Percentiles rank a stretch among this genome's conserved stretches.
Evolutionary conservation across 2,888 invertebrate species (phyloP).

Genomic region (Drosophila pseudotakahashii): DNA sequence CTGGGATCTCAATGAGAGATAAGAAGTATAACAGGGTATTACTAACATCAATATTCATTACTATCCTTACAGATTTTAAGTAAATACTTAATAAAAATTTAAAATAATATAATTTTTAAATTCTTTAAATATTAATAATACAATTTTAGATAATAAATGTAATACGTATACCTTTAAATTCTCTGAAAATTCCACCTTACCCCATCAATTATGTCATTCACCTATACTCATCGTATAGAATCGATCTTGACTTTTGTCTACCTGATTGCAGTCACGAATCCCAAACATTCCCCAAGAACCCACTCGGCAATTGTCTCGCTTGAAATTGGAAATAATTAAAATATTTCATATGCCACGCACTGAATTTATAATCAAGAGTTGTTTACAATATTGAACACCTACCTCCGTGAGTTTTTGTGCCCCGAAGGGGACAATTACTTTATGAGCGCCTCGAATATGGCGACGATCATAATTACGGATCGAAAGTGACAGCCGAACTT

Average conservation of each 20-base stretch:
- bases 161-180: background rate
- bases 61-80: too few relatives aligned
- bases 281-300: constrained; percentile 4
- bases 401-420: constrained; percentile 30
- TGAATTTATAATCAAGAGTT: constrained; percentile 63
- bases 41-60: too few relatives aligned
- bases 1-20: background rate
- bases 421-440: constrained; percentile 43
- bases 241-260: constrained; percentile 10
- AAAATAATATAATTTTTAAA: too few relatives aligned
- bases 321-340: constrained; percentile 75
- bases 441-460: constrained; percentile 56
- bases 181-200: too few relatives aligned
- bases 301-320: constrained; percentile 19
- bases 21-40: too few relatives aligned
- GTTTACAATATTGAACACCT: constrained; percentile 33
- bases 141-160: background rate
- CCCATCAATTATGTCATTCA: constrained; percentile 21
- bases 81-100: too few relatives aligned
- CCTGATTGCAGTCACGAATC: constrained; percentile 51
- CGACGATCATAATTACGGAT: constrained; percentile 66
- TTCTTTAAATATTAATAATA: too few relatives aligned
- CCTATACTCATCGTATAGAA: constrained; percentile 2
- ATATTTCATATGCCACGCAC: constrained; percentile 56
- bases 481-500: constrained; percentile 73